phyloP scores from a whole-genome alignment of 2,113 vertebrate species.

The Myxocyprinus asiaticus region DNA sequence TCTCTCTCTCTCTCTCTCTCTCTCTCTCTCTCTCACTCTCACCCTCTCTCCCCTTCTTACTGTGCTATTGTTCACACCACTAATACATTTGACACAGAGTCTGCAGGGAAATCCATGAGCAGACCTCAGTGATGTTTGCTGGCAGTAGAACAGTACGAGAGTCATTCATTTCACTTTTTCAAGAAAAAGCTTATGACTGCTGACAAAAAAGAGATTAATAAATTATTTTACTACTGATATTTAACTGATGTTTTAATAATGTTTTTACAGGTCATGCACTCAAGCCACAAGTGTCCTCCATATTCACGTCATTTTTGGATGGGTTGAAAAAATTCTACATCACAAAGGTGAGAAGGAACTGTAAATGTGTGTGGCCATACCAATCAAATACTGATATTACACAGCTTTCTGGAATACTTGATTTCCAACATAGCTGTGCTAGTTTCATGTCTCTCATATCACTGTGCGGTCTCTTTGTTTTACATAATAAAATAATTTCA shows the following conservation, averaged over 20 bases:
- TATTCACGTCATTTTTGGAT: conserved; percentile 98
- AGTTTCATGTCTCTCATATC: too few relatives aligned
- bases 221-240: background rate
- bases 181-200: too few relatives aligned
- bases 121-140: conserved; percentile 45
- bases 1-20: conserved; percentile 52
- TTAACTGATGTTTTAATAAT: conserved; percentile 19
- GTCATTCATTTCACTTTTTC: too few relatives aligned
- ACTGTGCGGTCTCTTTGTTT: too few relatives aligned
- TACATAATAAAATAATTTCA: too few relatives aligned
- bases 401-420: background rate
- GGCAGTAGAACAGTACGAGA: background rate
- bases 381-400: background rate
- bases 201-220: too few relatives aligned
- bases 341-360: conserved; percentile 85
- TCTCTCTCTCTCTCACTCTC: conserved; percentile 62
- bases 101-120: conserved; percentile 42
- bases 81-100: conserved; percentile 65
- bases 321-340: conserved; percentile 99
- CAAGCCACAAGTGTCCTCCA: conserved; percentile 97
- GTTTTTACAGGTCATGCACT: conserved; percentile 88
- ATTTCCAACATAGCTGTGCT: background rate
- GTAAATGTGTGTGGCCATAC: background rate
- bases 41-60: conserved; percentile 59
- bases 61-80: conserved; percentile 68